Evolutionary conservation across 2,888 invertebrate genomes (phyloP).

Genomic region (Mythimna ferrago): DNA sequence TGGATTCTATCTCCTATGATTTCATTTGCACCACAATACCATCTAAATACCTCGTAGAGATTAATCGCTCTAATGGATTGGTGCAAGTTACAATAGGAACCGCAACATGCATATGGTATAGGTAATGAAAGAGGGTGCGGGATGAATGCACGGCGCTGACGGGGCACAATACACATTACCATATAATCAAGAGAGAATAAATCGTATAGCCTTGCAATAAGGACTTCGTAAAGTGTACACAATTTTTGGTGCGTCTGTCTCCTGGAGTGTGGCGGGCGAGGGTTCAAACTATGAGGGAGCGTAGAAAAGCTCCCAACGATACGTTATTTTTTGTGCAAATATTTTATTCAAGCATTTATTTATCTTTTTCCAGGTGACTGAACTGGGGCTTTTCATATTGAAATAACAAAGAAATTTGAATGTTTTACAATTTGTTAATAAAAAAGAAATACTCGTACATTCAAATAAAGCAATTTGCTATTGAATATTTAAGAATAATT

Average conservation of each 20-base stretch:
- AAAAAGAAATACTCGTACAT: not conserved
- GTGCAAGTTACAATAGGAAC: slow-evolving; percentile 84
- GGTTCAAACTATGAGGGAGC: slow-evolving; percentile 84
- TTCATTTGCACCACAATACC: slow-evolving; percentile 72
- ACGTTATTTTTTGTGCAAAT: slow-evolving; percentile 79
- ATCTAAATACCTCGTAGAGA: slow-evolving; percentile 79
- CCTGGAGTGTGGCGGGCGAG: slow-evolving; percentile 83
- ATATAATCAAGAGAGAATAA: slow-evolving; percentile 66
- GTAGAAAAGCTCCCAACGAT: slow-evolving; percentile 75
- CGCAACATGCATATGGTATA: slow-evolving; percentile 88
- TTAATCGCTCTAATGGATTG: slow-evolving; percentile 88
- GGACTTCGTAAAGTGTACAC: slow-evolving; percentile 60
- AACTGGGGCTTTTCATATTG: slow-evolving; percentile 36
- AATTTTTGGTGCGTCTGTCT: slow-evolving; percentile 76
- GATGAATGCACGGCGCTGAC: slow-evolving; percentile 84
- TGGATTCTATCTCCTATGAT: slow-evolving; percentile 50
- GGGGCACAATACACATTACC: slow-evolving; percentile 66
- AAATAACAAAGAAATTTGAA: not conserved
- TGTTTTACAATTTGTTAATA: not conserved
- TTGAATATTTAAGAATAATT: not conserved
- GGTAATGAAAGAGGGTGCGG: slow-evolving; percentile 87
- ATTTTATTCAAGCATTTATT: slow-evolving; percentile 77
- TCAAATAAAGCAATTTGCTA: no score
- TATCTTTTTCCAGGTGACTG: slow-evolving; percentile 78
- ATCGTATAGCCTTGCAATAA: slow-evolving; percentile 73